Percentiles rank a stretch among this genome's conserved stretches.
Conservation (phyloP, 2,797 vertebrate species). For the Ctenosaura bakeri region DNA sequence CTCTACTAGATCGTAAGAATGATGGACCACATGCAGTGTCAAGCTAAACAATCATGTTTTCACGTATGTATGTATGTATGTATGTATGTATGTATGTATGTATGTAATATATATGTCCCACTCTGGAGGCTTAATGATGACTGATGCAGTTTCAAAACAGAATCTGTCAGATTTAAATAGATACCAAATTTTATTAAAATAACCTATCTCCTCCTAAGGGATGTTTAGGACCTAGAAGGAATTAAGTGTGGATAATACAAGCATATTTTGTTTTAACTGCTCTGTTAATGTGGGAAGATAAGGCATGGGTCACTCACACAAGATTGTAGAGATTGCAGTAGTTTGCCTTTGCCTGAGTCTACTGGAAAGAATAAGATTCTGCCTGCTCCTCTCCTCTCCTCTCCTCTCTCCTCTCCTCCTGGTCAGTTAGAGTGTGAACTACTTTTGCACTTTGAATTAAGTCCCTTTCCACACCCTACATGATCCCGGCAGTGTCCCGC, state of each 20-base stretch:
- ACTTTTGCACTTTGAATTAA: not conserved
- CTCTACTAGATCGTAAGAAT: conserved; percentile 49
- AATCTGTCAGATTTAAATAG: not conserved
- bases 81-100: not conserved
- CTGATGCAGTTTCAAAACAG: not conserved
- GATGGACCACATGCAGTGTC: conserved; percentile 38
- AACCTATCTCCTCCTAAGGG: not conserved
- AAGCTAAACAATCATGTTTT: conserved; percentile 27
- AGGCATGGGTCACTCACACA: not conserved
- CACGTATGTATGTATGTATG: not conserved
- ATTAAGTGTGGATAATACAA: not conserved
- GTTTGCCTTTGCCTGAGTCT: too few relatives aligned
- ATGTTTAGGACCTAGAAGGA: not conserved
- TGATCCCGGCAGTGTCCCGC: too few relatives aligned
- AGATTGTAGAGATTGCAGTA: too few relatives aligned
- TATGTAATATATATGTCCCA: conserved; percentile 12
- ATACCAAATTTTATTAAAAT: conserved; percentile 6
- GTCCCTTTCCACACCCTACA: too few relatives aligned
- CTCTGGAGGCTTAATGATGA: not conserved
- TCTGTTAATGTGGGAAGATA: not conserved
- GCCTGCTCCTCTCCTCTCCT: too few relatives aligned
- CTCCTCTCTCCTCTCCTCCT: too few relatives aligned
- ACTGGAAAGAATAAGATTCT: too few relatives aligned
- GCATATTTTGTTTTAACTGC: not conserved
- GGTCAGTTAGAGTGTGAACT: too few relatives aligned